phyloP scores from a whole-genome alignment of 2,113 vertebrate species.

The Physeter macrocephalus region DNA sequence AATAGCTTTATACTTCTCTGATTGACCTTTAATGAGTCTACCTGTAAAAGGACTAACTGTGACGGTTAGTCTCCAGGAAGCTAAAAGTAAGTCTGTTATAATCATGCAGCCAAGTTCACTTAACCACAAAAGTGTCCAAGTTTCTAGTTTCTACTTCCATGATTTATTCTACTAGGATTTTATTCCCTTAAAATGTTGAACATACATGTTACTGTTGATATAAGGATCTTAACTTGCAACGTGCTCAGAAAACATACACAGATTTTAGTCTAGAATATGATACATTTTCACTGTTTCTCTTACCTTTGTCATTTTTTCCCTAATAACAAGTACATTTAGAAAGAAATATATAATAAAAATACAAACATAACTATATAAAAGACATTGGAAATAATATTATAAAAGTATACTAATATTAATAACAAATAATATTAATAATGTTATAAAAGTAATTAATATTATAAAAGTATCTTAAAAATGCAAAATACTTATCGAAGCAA shows the following conservation, averaged over 20 bases:
- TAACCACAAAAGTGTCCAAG: background rate
- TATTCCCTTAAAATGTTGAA: background rate
- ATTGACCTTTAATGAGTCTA: background rate
- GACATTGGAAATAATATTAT: background rate
- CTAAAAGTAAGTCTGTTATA: background rate
- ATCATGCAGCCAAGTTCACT: background rate
- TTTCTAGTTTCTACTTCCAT: background rate
- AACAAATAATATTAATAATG: too few species aligned
- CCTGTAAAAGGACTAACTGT: background rate
- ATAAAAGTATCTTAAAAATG: background rate
- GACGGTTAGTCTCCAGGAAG: background rate
- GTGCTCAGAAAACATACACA: background rate
- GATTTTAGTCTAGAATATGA: background rate
- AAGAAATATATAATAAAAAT: slow-evolving; percentile 11
- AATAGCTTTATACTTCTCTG: background rate
- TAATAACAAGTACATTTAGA: background rate
- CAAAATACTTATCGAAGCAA: background rate
- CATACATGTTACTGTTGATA: background rate
- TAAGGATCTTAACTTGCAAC: background rate
- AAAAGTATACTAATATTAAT: background rate
- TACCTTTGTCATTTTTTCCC: background rate
- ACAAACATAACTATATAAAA: background rate
- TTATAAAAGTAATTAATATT: background rate
- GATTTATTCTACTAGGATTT: background rate
- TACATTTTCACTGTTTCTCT: background rate